phyloP scores from a whole-genome alignment of 2,113 vertebrate species.

The Beaufortia kweichowensis region DNA sequence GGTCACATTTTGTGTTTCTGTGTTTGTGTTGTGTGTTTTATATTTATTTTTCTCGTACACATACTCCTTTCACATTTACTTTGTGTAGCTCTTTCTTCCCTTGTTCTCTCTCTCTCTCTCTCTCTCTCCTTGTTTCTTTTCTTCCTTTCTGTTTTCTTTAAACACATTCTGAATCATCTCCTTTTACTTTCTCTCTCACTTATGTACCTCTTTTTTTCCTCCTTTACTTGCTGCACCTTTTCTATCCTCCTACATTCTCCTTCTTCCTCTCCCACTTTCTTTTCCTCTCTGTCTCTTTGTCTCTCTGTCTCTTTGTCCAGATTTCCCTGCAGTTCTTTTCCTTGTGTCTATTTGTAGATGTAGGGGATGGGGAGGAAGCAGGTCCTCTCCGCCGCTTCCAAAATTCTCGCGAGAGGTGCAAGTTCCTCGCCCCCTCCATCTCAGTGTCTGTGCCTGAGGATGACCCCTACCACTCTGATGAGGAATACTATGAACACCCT shows the following conservation, averaged over 20 bases:
- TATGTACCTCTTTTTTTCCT: not conserved
- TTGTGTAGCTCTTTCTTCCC: not conserved
- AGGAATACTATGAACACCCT: constrained; percentile 94
- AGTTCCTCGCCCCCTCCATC: constrained; percentile 89
- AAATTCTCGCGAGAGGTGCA: constrained; percentile 82
- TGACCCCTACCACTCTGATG: constrained; percentile 88
- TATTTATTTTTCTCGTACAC: constrained; percentile 7
- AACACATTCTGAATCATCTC: constrained; percentile 23
- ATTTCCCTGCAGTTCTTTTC: constrained; percentile 89
- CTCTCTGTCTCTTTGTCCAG: constrained; percentile 73
- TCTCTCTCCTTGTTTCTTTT: constrained; percentile 39
- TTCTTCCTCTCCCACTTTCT: constrained; percentile 55
- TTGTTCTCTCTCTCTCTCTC: constrained; percentile 22
- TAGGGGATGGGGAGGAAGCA: constrained; percentile 91
- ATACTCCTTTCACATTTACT: constrained; percentile 33
- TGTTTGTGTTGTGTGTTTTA: constrained; percentile 54
- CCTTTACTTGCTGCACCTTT: constrained; percentile 34
- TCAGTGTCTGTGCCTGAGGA: constrained; percentile 92
- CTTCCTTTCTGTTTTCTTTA: not conserved
- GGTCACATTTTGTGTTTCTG: constrained; percentile 58
- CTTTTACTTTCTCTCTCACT: constrained; percentile 31
- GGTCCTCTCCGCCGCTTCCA: constrained; percentile 83
- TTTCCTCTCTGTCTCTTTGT: constrained; percentile 65
- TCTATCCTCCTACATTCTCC: constrained; percentile 33
- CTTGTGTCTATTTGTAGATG: constrained; percentile 94